Evolutionary conservation across 2,113 vertebrate species (phyloP).

Genomic region (Chaenocephalus aceratus): DNA sequence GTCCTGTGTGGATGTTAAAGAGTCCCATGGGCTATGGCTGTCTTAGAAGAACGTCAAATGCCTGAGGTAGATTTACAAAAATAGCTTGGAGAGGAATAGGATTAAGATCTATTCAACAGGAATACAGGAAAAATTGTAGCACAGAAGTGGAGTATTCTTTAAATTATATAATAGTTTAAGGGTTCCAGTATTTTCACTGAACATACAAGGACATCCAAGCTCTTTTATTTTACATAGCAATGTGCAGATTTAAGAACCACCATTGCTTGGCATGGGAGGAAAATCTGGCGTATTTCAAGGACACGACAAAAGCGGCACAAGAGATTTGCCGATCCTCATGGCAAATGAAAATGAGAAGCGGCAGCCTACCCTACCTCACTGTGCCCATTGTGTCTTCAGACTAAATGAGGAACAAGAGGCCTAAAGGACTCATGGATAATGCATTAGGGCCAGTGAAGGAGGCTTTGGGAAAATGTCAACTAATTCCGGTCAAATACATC

Average conservation of each 20-base stretch:
- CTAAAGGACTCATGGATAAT: slow-evolving; percentile 22
- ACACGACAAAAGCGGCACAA: neutral
- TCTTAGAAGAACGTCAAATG: neutral
- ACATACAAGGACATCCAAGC: neutral
- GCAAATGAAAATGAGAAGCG: slow-evolving; percentile 22
- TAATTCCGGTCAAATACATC: neutral
- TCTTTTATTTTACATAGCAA: neutral
- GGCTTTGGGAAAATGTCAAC: slow-evolving; percentile 22
- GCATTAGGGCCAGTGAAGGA: neutral
- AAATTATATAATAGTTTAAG: neutral
- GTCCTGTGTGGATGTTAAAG: slow-evolving; percentile 12
- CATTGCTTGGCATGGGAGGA: slow-evolving; percentile 1
- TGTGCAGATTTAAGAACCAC: neutral
- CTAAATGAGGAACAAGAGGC: slow-evolving; percentile 18
- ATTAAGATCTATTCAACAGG: slow-evolving; percentile 1
- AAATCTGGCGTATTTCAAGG: neutral
- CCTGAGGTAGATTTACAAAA: neutral
- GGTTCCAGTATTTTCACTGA: neutral
- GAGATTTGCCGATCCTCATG: slow-evolving; percentile 5
- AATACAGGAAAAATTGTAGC: neutral
- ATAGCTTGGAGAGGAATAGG: neutral
- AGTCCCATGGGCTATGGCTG: neutral
- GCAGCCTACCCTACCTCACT: neutral
- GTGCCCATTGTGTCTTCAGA: slow-evolving; percentile 13
- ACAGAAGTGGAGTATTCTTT: neutral